Evolutionary conservation across 2,797 vertebrate species (phyloP), one percentile per base, ranked within the genome.

Genomic region (Thaleichthys pacificus): DNA sequence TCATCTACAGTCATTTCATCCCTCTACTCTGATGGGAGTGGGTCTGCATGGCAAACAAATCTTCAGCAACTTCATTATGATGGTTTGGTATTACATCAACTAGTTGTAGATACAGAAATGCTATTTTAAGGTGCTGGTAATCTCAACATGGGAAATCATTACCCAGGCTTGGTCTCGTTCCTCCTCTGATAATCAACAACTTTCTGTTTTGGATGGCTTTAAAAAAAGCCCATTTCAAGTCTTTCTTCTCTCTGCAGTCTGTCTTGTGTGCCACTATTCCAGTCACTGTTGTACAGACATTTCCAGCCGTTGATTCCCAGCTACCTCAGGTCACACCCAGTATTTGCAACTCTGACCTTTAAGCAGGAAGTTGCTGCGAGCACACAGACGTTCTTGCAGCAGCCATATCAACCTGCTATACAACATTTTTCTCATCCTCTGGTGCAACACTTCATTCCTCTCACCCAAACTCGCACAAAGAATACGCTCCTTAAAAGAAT

Each of bases 291-390:
- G 83, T 61, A 70, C 75, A 80, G 78, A 86, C 84, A 73, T 85
- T 84, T 79, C 69, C 76, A 78, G 77, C 78, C 77, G 78, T 86
- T 78, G 77, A 69, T 83, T 83, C 84, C 79, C 77, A 70, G 83
- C 75, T 78, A 77, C 26, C 28, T n/a, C 78, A 74, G 81, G 80
- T 82, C 77, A 78, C 81, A 74, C 80, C 82, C 71, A 68, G 82
- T 78, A 89, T 89, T 88, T 86, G 83, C 66, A 82, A 85, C 35
- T 2, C 67, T 90, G 87, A 91, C 88, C 89, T 90, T 91, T 90
- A 78, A 85, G 78, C 86, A 88, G 89, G 86, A 91, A 90, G 86
- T 87, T 63, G 77, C 82, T 75, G 81, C 80, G 76, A 81, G 77
- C 77, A 69, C 72, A 61, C 78, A 76, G 73, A 70, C 58, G 54